Base-by-base conservation (phyloP, 2,888 invertebrate species). In the Andrena haemorrhoa region DNA sequence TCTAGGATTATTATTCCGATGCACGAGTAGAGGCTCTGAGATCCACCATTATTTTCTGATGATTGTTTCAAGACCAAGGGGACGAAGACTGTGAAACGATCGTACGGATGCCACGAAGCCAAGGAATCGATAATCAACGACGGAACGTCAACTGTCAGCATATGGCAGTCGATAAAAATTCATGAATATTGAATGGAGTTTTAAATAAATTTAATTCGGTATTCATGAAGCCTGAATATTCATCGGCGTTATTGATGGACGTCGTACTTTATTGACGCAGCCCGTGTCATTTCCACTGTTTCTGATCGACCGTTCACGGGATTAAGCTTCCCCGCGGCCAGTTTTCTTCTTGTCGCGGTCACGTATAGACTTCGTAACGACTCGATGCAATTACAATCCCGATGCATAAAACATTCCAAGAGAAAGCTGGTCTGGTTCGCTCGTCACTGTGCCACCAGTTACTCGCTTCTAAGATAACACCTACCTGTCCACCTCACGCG, bases 201-300 rank as follows among this genome's bases (percentile, higher is more conserved):
- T 82, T 78, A 87, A 85, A 83, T 83, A 83, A 85, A 86, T 85
- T 78, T 75, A 79, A 86, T 83, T 77, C 63, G 23, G 35, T 77
- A 78, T 76, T 82, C 70, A 81, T 79, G 58, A 75, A 68, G 51
- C 33, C 61, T 78, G 66, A 83, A 85, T 82, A 85, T 87, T 87
- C 72, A 85, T 86, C 33, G 49, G 10, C 2, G 61, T 79, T 73
- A 86, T 81, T 83, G 77, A 77, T 56, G 72, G 56, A 35, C 64
- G 71, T 31, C 69, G 61, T 60, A 56, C 70, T 76, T 64, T 74
- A 73, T 78, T 68, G 47, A 74, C 73, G 63, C 60, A 23, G 60
- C 26, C 60, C 75, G 23, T 70, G 66, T 78, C 65, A 72, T 66
- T 80, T 64, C 6, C 74, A 6, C 47, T 65, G 49, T 74, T 75